Percentiles rank a stretch among this genome's conserved stretches.
Evolutionary conservation across 2,113 vertebrate species (phyloP).

Genomic region (Gallinago jamesoni): DNA sequence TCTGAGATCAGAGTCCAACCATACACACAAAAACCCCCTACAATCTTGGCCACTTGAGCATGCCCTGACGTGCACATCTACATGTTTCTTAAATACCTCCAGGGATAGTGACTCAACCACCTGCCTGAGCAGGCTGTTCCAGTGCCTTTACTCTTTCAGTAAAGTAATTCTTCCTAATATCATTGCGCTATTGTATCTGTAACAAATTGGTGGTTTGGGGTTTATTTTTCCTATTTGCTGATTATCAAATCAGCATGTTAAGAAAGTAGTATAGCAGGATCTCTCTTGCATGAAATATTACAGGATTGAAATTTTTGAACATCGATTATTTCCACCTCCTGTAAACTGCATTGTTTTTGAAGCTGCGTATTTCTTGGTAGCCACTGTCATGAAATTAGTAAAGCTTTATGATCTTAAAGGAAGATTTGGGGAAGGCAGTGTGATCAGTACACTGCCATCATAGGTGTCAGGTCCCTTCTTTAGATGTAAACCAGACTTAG

Average conservation of each 20-base stretch:
- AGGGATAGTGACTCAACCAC: no score
- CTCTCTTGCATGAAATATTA: background rate
- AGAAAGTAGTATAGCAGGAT: background rate
- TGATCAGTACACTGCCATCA: background rate
- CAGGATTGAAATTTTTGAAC: background rate
- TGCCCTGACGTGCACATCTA: no score
- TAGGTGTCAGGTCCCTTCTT: background rate
- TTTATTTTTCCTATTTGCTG: background rate
- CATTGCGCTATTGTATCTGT: background rate
- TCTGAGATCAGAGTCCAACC: no score
- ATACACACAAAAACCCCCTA: no score
- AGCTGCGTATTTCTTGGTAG: background rate
- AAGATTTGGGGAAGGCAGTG: background rate
- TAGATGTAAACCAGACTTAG: background rate
- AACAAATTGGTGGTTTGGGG: no score
- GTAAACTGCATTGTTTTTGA: background rate
- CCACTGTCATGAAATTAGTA: background rate
- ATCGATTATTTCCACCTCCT: background rate
- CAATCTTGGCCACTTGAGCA: no score
- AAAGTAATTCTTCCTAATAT: no score
- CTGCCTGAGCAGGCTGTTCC: no score
- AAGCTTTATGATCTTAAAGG: background rate
- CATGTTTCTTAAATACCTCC: no score
- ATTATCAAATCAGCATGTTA: background rate
- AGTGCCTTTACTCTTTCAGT: no score